Evolutionary conservation across 2,113 vertebrate genomes (phyloP).

Genomic region (Heliornis fulica): DNA sequence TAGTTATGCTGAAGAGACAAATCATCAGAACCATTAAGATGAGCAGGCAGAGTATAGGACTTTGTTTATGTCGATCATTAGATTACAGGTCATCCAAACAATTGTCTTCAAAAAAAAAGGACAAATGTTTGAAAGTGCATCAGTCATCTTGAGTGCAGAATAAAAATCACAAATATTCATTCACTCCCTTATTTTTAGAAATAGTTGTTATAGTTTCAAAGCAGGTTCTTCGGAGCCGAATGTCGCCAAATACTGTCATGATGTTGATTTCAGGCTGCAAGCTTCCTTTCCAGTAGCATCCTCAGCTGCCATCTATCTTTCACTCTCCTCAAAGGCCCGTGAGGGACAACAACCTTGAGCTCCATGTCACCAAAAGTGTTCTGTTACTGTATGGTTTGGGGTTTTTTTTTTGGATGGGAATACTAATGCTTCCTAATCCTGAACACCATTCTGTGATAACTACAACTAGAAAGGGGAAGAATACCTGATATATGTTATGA

Average conservation of each 20-base stretch:
- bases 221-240: background rate
- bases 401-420: background rate
- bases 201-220: background rate
- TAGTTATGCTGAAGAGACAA: background rate
- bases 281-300: background rate
- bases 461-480: background rate
- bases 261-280: background rate
- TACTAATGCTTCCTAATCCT: background rate
- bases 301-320: background rate
- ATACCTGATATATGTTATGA: background rate
- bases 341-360: background rate
- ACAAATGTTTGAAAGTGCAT: background rate
- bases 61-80: background rate
- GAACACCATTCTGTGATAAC: background rate
- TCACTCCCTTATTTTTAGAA: background rate
- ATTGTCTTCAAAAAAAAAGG: background rate
- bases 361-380: background rate
- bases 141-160: background rate
- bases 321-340: background rate
- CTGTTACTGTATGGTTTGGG: background rate
- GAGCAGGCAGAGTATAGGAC: background rate
- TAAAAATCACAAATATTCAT: background rate
- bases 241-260: background rate
- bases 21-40: background rate
- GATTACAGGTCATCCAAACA: background rate